A percentile compares a stretch with the other conserved stretches of the same genome.
Evolutionary conservation across 1,140 invertebrate genomes (phyloP).

Genomic region (Listronotus bonariensis): DNA sequence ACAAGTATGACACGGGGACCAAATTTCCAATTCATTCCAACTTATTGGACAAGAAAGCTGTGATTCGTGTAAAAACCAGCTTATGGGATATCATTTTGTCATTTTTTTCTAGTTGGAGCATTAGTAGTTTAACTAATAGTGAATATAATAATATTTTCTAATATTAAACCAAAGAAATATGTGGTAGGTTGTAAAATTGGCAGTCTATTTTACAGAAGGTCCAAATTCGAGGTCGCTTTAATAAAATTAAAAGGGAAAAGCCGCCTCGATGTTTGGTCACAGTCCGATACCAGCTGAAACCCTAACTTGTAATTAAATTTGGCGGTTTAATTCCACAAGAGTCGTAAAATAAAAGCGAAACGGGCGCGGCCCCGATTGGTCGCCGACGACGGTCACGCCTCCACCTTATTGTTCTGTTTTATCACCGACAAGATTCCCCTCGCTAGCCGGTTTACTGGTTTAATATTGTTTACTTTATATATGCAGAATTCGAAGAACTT

Average conservation of each 20-base stretch:
- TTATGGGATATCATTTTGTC: too few species aligned
- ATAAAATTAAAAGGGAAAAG: not conserved
- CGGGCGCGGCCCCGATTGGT: constrained; percentile 22
- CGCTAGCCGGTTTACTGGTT: constrained; percentile 2
- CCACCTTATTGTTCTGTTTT: constrained; percentile 26
- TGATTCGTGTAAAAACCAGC: too few species aligned
- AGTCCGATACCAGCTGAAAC: constrained; percentile 15
- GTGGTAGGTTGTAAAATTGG: too few species aligned
- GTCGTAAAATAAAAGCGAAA: constrained; percentile 35
- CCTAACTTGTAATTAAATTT: constrained; percentile 36
- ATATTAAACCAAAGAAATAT: too few species aligned
- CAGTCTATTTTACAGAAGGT: too few species aligned
- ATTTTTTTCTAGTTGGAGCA: too few species aligned
- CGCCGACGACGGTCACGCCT: constrained; percentile 23
- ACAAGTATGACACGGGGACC: too few species aligned
- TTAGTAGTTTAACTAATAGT: too few species aligned
- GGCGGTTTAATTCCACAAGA: constrained; percentile 37
- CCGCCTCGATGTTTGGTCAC: constrained; percentile 7
- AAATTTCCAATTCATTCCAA: too few species aligned
- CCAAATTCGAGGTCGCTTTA: not conserved
- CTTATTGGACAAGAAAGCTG: too few species aligned
- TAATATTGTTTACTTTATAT: constrained; percentile 12
- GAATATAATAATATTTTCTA: too few species aligned
- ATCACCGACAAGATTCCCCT: constrained; percentile 11
- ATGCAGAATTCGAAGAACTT: constrained; percentile 2